phyloP scores from a whole-genome alignment of 2,888 invertebrate genomes.

The Drosophila buzzatii region DNA sequence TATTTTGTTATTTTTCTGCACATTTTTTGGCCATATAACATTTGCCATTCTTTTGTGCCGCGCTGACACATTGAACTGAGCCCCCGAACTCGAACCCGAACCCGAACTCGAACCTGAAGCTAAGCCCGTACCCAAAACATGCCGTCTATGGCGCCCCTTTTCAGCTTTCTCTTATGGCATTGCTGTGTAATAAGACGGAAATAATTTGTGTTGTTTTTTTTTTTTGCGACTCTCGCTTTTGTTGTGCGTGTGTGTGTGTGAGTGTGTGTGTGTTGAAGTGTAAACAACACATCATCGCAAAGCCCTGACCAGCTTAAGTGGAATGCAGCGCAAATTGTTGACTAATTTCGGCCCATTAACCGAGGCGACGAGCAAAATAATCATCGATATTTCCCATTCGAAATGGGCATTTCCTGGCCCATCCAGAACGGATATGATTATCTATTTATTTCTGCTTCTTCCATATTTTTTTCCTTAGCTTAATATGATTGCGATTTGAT shows the following conservation, averaged over 20 bases:
- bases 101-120: background rate
- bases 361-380: conserved; percentile 30
- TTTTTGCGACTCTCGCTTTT: conserved; percentile 11
- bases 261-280: conserved; percentile 35
- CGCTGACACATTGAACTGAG: conserved; percentile 56
- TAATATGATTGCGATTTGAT: conserved; percentile 26
- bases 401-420: conserved; percentile 40
- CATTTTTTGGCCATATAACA: conserved; percentile 34
- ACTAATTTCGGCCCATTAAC: conserved; percentile 58
- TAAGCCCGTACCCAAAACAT: conserved; percentile 1
- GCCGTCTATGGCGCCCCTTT: conserved; percentile 18
- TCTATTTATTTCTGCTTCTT: conserved; percentile 2
- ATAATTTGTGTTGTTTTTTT: conserved; percentile 73
- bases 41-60: conserved; percentile 47
- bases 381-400: conserved; percentile 32
- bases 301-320: conserved; percentile 37
- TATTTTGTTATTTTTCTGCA: conserved; percentile 30
- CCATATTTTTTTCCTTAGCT: background rate
- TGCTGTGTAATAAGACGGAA: conserved; percentile 83
- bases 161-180: conserved; percentile 68
- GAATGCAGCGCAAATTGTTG: conserved; percentile 60
- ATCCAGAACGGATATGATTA: conserved; percentile 33
- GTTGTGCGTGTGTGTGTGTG: conserved; percentile 5
- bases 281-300: conserved; percentile 59
- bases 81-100: conserved; percentile 16